A percentile compares a stretch with the other conserved stretches of the same genome.
Evolutionary conservation across 2,888 invertebrate species (phyloP).

Genomic region (Blastobasis adustella): DNA sequence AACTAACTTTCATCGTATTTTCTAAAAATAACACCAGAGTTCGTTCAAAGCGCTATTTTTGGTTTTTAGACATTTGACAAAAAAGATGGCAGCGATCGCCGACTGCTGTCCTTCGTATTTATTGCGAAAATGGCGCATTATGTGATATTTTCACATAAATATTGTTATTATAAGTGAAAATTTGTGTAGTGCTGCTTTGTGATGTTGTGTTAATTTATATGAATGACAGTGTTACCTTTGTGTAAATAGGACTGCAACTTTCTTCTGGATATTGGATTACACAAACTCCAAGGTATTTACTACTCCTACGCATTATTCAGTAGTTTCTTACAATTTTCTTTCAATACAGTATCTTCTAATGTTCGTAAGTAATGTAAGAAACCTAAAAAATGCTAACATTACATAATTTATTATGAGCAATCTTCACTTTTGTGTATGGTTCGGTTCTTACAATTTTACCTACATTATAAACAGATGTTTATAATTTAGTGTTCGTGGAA

Average conservation of each 20-base stretch:
- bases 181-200: conserved; percentile 69
- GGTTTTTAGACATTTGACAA: conserved; percentile 74
- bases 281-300: conserved; percentile 68
- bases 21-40: conserved; percentile 75
- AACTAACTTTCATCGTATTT: conserved; percentile 43
- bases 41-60: conserved; percentile 72
- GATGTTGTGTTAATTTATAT: conserved; percentile 64
- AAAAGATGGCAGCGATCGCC: conserved; percentile 74
- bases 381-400: conserved; percentile 32
- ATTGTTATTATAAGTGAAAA: conserved; percentile 65
- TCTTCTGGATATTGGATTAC: conserved; percentile 74
- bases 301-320: conserved; percentile 53
- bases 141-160: conserved; percentile 69
- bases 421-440: conserved; percentile 12
- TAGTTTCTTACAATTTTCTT: conserved; percentile 21
- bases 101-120: conserved; percentile 68
- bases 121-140: conserved; percentile 72
- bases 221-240: conserved; percentile 65
- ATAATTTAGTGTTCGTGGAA: conserved; percentile 37
- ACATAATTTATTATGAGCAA: conserved; percentile 47
- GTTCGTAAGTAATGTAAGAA: too few relatives aligned
- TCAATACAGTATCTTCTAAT: too few relatives aligned
- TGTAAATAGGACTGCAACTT: conserved; percentile 66
- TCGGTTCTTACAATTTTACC: conserved; percentile 18
- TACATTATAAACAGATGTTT: conserved; percentile 29